phyloP scores from a whole-genome alignment of 2,113 vertebrate species.

The Rhizomys pruinosus region DNA sequence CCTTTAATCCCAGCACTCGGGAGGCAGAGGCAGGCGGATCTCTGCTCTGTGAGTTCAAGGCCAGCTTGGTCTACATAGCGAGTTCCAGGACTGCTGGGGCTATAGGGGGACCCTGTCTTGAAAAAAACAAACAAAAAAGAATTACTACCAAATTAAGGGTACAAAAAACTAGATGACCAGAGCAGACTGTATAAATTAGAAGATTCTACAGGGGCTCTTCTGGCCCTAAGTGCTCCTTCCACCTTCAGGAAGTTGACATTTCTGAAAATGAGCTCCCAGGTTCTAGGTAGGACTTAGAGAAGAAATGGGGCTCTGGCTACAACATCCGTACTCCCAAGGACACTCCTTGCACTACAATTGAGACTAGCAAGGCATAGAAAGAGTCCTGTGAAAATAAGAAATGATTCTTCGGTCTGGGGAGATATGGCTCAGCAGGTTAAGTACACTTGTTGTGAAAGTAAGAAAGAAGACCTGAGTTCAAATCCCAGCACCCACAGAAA shows the following conservation, averaged over 20 bases:
- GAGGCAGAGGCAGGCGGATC: too few species aligned
- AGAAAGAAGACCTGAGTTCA: not conserved
- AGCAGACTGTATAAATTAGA: not conserved
- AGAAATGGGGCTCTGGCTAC: too few species aligned
- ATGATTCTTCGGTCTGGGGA: not conserved
- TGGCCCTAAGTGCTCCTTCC: not conserved
- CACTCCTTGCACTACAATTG: not conserved
- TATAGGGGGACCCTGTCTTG: too few species aligned
- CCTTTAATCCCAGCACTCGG: too few species aligned
- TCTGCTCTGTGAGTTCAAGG: too few species aligned
- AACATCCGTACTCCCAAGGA: not conserved
- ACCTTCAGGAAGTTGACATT: not conserved
- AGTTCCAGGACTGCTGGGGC: too few species aligned
- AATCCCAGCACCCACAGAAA: not conserved
- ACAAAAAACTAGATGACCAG: accelerated
- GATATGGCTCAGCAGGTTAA: not conserved
- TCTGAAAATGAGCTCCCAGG: not conserved
- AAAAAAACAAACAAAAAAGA: too few species aligned
- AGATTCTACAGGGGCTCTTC: not conserved
- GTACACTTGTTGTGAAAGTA: not conserved
- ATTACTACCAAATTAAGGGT: not conserved
- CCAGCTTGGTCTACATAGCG: too few species aligned
- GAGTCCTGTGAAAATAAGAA: not conserved
- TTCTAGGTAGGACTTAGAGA: not conserved
- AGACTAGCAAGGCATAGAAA: not conserved